Evolutionary conservation across 2,888 invertebrate species (phyloP).

Genomic region (Dioctria rufipes): DNA sequence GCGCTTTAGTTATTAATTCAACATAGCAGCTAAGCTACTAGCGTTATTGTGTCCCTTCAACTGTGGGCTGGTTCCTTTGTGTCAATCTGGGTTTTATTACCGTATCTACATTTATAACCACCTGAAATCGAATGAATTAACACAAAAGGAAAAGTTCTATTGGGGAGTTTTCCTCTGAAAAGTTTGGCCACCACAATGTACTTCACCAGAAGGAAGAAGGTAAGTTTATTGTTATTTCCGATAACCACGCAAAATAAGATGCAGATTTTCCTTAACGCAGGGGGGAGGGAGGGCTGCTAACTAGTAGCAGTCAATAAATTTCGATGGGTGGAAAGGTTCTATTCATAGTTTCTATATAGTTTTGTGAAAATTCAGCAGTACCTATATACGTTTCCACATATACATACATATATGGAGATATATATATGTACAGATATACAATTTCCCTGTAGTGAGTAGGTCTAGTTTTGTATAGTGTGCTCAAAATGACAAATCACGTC

Average conservation of each 20-base stretch:
- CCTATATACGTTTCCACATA: neutral
- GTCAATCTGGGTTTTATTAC: slow-evolving; percentile 19
- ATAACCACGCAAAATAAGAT: slow-evolving; percentile 29
- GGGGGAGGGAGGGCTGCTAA: neutral
- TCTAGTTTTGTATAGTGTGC: slow-evolving; percentile 18
- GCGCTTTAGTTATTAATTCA: slow-evolving; percentile 41
- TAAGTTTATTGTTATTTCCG: slow-evolving; percentile 42
- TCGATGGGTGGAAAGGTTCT: slow-evolving; percentile 34
- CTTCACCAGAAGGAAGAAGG: slow-evolving; percentile 58
- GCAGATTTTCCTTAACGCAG: neutral
- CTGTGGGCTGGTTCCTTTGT: neutral
- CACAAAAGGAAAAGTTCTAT: slow-evolving; percentile 3
- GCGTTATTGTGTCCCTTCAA: slow-evolving; percentile 20
- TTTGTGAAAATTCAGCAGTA: neutral
- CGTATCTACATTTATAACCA: neutral
- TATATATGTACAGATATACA: no score
- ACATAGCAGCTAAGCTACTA: neutral
- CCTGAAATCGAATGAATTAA: slow-evolving; percentile 38
- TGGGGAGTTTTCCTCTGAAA: neutral
- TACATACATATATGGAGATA: no score
- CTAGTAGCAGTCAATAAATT: slow-evolving; percentile 39
- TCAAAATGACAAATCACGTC: slow-evolving; percentile 24
- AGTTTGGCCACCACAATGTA: slow-evolving; percentile 49
- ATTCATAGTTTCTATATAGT: slow-evolving; percentile 17
- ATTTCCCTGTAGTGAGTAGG: neutral